Percentiles rank a stretch among this genome's conserved stretches.
Conservation (phyloP, 1,140 invertebrate genomes). For the Drosophila chauvacae region DNA sequence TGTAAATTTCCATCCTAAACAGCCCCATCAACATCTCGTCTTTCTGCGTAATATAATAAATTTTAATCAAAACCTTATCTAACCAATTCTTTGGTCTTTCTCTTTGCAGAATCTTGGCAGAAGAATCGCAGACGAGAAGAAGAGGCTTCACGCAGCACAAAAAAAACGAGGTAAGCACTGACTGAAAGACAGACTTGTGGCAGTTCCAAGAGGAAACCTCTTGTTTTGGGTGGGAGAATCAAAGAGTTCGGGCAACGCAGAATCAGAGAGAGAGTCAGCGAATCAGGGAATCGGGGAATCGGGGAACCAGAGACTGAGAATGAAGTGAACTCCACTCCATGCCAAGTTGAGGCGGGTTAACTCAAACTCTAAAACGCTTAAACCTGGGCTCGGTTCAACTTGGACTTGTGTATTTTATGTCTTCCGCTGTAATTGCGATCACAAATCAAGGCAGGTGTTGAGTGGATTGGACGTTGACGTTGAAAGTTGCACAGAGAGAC, state of each 20-base stretch:
- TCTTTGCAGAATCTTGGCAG: conserved; percentile 24
- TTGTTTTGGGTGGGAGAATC: conserved; percentile 28
- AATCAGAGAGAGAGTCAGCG: neutral
- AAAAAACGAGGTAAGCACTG: conserved; percentile 24
- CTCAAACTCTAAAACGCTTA: conserved; percentile 7
- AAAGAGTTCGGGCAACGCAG: neutral
- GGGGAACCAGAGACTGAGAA: neutral
- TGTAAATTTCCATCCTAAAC: neutral
- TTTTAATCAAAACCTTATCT: conserved; percentile 38
- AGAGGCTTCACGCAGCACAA: conserved; percentile 9
- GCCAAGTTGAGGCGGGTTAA: conserved; percentile 12
- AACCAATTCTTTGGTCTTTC: conserved; percentile 13
- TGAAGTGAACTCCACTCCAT: conserved; percentile 34
- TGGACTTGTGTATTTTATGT: conserved; percentile 41
- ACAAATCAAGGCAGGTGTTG: conserved; percentile 59
- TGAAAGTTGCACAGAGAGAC: neutral
- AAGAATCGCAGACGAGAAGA: conserved; percentile 18
- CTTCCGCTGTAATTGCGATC: conserved; percentile 49
- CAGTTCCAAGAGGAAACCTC: conserved; percentile 9
- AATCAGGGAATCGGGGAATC: neutral
- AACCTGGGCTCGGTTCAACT: conserved; percentile 16
- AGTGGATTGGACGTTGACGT: conserved; percentile 22
- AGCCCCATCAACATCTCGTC: neutral
- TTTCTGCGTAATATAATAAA: conserved; percentile 14
- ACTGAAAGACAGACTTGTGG: conserved; percentile 12